Base-by-base conservation (phyloP, 2,888 invertebrate species). In the Nasonovia ribisnigri region DNA sequence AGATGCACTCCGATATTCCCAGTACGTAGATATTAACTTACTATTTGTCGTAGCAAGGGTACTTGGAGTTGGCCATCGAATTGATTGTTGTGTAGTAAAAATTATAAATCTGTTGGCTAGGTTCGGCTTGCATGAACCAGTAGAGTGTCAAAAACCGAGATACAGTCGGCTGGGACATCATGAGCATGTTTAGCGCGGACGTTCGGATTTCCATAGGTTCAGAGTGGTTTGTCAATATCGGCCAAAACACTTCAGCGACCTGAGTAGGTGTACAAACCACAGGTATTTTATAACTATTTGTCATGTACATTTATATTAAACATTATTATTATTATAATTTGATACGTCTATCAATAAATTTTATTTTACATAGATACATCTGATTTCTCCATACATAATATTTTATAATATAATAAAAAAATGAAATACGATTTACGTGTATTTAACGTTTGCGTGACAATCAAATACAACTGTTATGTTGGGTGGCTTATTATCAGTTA, bases 61-160 rank as follows among this genome's bases (percentile, higher is more conserved):
- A 97, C 3, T 97, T 97, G 0, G 97, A 97, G 87, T 96, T 96
- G 93, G 97, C 97, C 95, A 97, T 96, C 92, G 97, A 97, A 94
- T 97, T 97, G 54, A 97, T 96, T 0, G 97, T 97, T 0, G 97
- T 97, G 94, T 97, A 97, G 96, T 97, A 98, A 95, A 97, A 97
- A 95, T 97, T 96, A 94, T 97, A 97, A 94, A 98, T 96, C 95
- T 97, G 97, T 11, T 96, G 96, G 95, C 96, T 96, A 0, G 96
- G 96, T 94, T 97, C 97, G 24, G 96, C 96, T 95, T 96, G 96
- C 95, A 98, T 97, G 95, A 97, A 97, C 95, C 97, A 97, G 95
- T 97, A 97, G 5, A 97, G 96, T 94, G 97, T 97, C 94, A 97
- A 96, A 90, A 97, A 96, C 90, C 97, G 96, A 0, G 97, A 97